Conservation (phyloP, 1,140 invertebrate species). For the Drosophila azteca region DNA sequence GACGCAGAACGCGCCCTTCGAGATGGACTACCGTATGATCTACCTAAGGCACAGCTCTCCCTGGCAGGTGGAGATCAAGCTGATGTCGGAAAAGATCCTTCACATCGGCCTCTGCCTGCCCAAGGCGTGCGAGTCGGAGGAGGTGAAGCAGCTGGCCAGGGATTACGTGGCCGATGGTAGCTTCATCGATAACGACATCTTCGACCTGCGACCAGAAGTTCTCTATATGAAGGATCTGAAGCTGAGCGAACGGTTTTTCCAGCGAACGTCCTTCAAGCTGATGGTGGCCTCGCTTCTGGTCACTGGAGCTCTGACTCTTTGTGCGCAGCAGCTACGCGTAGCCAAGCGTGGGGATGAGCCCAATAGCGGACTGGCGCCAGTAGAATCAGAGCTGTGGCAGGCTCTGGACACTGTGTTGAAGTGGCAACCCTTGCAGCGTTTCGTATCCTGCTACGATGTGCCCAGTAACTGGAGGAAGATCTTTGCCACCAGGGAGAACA, state of each 20-base stretch:
- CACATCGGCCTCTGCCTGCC: conserved; percentile 81
- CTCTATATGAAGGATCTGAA: conserved; percentile 78
- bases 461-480: conserved; percentile 62
- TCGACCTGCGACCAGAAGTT: conserved; percentile 73
- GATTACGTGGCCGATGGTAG: conserved; percentile 55
- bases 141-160: conserved; percentile 68
- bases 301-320: conserved; percentile 63
- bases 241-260: conserved; percentile 60
- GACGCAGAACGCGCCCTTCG: conserved; percentile 70
- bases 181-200: conserved; percentile 68
- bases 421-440: conserved; percentile 50
- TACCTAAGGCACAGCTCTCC: conserved; percentile 77
- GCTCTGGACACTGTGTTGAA: conserved; percentile 41
- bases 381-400: conserved; percentile 68
- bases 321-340: conserved; percentile 62
- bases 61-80: conserved; percentile 82
- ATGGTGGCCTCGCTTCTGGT: conserved; percentile 55
- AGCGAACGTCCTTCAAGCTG: conserved; percentile 66
- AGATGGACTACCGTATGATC: conserved; percentile 76
- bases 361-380: conserved; percentile 49
- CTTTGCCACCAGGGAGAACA: conserved; percentile 37
- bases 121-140: conserved; percentile 61
- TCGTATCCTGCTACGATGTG: conserved; percentile 78
- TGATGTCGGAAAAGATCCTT: conserved; percentile 78
- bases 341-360: conserved; percentile 43